Percentiles rank a stretch among this genome's conserved stretches.
Evolutionary conservation across 2,113 vertebrate genomes (phyloP).

Genomic region (Petrocephalus zakoni): DNA sequence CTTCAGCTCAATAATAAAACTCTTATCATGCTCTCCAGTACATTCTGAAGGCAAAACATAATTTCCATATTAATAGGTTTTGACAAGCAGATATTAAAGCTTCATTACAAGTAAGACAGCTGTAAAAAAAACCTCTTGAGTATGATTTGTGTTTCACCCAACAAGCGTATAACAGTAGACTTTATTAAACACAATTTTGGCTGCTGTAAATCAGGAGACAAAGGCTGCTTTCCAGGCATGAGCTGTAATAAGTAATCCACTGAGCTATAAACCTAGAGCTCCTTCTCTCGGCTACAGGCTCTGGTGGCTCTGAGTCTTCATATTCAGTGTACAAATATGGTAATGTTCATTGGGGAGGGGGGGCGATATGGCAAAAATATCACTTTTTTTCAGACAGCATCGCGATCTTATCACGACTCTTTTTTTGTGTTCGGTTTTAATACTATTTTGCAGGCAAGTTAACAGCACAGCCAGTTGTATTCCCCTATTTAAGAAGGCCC

Average conservation of each 20-base stretch:
- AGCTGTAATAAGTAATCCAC: not conserved
- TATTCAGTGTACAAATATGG: not conserved
- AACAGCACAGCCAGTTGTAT: not conserved
- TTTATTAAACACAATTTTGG: constrained; percentile 10
- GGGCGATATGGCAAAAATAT: not conserved
- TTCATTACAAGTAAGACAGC: constrained; percentile 9
- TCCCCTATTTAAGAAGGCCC: not conserved
- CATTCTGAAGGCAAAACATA: constrained; percentile 14
- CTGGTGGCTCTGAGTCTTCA: not conserved
- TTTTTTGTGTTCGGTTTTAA: not conserved
- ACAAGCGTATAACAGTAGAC: not conserved
- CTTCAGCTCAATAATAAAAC: constrained; percentile 15
- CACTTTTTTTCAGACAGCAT: not conserved
- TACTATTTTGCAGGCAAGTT: not conserved
- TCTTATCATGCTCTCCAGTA: constrained; percentile 8
- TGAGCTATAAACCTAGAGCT: not conserved
- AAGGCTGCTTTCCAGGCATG: not conserved
- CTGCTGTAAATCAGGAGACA: not conserved
- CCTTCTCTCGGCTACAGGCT: not conserved
- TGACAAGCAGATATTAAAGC: constrained; percentile 10
- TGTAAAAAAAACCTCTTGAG: constrained; percentile 16
- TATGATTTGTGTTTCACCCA: constrained; percentile 1
- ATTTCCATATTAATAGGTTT: constrained; percentile 17
- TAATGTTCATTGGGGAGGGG: not conserved
- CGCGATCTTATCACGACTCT: not conserved